Evolutionary conservation across 2,113 vertebrate species (phyloP), one percentile per base, ranked within the genome.

Genomic region (Misgurnus mizolepis): DNA sequence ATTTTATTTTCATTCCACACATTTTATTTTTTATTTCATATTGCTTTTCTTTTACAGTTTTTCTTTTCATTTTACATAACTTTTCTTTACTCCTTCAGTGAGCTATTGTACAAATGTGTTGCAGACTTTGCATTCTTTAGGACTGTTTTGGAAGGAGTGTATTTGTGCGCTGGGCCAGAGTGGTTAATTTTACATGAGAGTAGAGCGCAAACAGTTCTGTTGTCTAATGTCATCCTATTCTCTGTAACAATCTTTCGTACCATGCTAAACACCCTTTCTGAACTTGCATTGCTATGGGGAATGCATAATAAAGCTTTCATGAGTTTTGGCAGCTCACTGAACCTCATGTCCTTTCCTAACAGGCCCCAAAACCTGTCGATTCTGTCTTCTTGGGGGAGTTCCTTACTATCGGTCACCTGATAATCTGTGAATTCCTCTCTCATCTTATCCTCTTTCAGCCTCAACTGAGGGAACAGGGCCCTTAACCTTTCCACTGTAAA

Each of bases 361-460:
- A 82, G 56, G 67, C 80, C 80, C 74, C 74, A 81, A 40, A 81
- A 81, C 22, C 72, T 76, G 65, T 81, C 65, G 3, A 76, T 47
- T 76, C 62, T 81, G 12, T 68, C 72, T 81, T 81, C 80, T 27
- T 76, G 72, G 34, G 72, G 72, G 11, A 81, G 64, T 47, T 77
- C 18, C 67, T 64, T 71, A n/a, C 74, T 78, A 67, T 71, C 67
- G 64, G 67, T 55, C 41, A 82, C 80, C 67, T 82, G 80, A 58
- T 78, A 78, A 50, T 81, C 79, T 56, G 45, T 80, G 61, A 77
- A 34, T 53, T 82, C 74, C 67, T 78, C 41, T 49, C 80, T 82
- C 58, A 82, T 43, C 47, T 47, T 76, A 82, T 76, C 74, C 58
- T 12, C 55, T 40, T 68, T 55, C 65, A 82, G 43, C 18, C 58